Evolutionary conservation across 1,140 invertebrate genomes (phyloP).

Genomic region (Hetaerina americana): DNA sequence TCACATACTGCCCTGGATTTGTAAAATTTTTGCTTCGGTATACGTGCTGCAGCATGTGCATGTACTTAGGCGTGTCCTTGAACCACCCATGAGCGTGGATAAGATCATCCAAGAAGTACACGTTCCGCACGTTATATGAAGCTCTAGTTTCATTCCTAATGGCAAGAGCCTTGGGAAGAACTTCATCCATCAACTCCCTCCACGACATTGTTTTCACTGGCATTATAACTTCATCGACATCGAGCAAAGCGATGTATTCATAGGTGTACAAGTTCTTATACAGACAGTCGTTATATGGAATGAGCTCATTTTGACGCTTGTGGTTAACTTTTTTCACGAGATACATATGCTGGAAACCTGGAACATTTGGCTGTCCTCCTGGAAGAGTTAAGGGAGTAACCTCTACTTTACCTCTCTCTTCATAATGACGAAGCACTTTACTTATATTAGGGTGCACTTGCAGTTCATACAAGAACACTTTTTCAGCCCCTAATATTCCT

Average conservation of each 20-base stretch:
- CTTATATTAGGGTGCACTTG: constrained; percentile 81
- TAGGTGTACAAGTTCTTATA: constrained; percentile 87
- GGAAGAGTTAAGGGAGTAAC: constrained; percentile 79
- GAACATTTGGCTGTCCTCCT: constrained; percentile 81
- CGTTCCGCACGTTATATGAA: constrained; percentile 83
- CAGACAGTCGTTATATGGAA: constrained; percentile 93
- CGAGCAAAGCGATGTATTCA: constrained; percentile 77
- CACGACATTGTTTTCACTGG: constrained; percentile 63
- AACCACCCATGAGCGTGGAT: constrained; percentile 67
- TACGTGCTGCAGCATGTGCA: constrained; percentile 91
- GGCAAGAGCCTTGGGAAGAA: constrained; percentile 51
- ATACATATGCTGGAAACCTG: constrained; percentile 76
- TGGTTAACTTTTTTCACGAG: constrained; percentile 79
- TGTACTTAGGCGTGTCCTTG: constrained; percentile 71
- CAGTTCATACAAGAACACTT: constrained; percentile 84
- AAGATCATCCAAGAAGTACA: constrained; percentile 88
- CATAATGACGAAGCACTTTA: constrained; percentile 74
- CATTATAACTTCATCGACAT: constrained; percentile 93
- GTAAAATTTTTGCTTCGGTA: constrained; percentile 83
- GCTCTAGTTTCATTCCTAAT: constrained; percentile 60
- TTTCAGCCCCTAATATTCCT: constrained; percentile 73
- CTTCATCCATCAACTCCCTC: constrained; percentile 61
- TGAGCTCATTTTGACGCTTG: constrained; percentile 88
- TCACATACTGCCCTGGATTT: constrained; percentile 84
- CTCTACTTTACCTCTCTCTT: constrained; percentile 56